phyloP scores from a whole-genome alignment of 2,797 vertebrate genomes.

The Lophotriccus pileatus region DNA sequence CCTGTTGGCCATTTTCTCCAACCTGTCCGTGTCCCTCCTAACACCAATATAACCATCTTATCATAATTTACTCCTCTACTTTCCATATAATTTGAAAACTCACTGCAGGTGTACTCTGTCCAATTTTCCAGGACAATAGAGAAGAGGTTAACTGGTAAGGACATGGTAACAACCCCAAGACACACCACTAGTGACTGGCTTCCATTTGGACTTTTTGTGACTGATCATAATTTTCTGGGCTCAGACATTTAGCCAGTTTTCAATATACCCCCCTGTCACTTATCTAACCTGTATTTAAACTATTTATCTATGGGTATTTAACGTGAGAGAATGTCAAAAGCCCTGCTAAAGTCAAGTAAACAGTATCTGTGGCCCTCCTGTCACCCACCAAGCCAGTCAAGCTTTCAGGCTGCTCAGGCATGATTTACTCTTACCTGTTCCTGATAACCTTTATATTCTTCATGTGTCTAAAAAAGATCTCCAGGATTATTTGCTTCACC shows the following conservation, averaged over 20 bases:
- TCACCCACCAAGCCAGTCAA: background rate
- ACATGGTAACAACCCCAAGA: background rate
- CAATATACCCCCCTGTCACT: background rate
- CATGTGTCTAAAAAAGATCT: background rate
- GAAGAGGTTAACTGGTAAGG: background rate
- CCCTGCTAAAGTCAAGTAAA: background rate
- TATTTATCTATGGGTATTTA: background rate
- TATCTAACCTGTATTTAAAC: background rate
- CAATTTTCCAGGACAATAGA: background rate
- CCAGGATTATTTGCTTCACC: background rate
- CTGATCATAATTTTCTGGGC: background rate
- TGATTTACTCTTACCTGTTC: background rate
- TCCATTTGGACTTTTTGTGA: background rate
- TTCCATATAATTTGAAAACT: background rate
- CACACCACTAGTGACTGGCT: background rate
- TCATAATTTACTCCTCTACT: background rate
- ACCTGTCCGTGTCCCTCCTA: background rate
- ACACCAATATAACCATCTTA: background rate
- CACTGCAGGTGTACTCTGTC: background rate
- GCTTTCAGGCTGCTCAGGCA: background rate
- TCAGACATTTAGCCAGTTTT: background rate
- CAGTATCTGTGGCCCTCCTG: background rate
- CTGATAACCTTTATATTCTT: background rate
- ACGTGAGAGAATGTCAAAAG: background rate
- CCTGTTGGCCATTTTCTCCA: background rate